A percentile compares a stretch with the other conserved stretches of the same genome.
phyloP scores from a whole-genome alignment of 53 echinoderm and acorn worm genomes.

The Arbacia lixula region DNA sequence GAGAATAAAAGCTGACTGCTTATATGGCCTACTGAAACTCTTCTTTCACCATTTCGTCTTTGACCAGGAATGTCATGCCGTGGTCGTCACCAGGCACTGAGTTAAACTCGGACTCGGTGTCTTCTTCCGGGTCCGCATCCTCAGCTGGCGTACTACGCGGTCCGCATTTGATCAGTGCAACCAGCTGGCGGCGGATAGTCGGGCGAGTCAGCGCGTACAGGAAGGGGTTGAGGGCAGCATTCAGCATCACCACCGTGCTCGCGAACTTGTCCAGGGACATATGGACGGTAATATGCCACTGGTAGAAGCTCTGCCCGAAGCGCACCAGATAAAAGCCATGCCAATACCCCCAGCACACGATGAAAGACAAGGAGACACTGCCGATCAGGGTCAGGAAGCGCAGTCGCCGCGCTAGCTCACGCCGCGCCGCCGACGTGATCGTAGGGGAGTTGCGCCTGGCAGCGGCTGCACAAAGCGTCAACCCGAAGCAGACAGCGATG shows the following conservation, averaged over 20 bases:
- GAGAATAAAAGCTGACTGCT: too few species aligned
- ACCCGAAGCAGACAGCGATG: conserved; percentile 25
- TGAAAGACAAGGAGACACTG: conserved; percentile 16
- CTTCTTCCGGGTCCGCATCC: too few species aligned
- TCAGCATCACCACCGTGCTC: background rate
- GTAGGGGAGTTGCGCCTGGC: background rate
- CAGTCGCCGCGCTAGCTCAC: background rate
- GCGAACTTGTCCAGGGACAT: background rate
- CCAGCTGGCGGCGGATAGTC: conserved; percentile 1
- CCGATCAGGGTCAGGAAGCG: conserved; percentile 11
- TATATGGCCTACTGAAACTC: too few species aligned
- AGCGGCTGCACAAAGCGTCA: background rate
- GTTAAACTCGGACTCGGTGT: too few species aligned
- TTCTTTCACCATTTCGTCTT: too few species aligned
- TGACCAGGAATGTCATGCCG: too few species aligned
- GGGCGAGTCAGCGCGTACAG: conserved; percentile 20
- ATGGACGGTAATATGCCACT: background rate
- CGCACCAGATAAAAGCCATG: conserved; percentile 11
- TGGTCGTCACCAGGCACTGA: too few species aligned
- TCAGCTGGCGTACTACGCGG: background rate
- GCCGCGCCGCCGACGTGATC: background rate
- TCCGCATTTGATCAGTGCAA: background rate
- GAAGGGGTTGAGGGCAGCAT: conserved; percentile 24
- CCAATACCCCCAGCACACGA: conserved; percentile 43
- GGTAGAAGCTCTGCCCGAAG: background rate